Base-by-base conservation (phyloP, 2,113 vertebrate genomes). In the Choloepus hoffmanni region DNA sequence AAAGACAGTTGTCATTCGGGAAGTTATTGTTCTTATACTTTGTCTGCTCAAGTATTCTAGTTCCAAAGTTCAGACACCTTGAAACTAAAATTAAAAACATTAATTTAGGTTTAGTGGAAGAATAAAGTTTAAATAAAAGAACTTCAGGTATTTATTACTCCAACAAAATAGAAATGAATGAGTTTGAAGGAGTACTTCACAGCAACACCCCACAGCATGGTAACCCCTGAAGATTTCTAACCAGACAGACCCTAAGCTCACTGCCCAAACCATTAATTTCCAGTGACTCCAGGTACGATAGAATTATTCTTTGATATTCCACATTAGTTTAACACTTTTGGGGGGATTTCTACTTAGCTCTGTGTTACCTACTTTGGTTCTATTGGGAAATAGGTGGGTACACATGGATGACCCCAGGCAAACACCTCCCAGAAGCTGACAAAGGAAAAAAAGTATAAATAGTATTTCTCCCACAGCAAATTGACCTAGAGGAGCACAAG, bases 11-110 rank as follows among this genome's bases (percentile, higher is more conserved):
- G 43, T 45, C 43, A 45, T 63, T 55, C 33, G 77, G 68, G 45
- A 50, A 70, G 24, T 7, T 30, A 53, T 48, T n/a, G 6, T 33
- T 70, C 53, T 91, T 36, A 58, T 0, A 4, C 14, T 60, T 50
- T 50, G 40, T 67, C 58, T 77, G 67, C 45, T 77, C 78, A 62
- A 82, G 53, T 74, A 58, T 2, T 81, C n/a, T 83, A 53, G 40
- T 77, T 90, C 12, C 62, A 55, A 94, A 88, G 40, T 90, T n/a
- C 48, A 62, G 1, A 30, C 30, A 91, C 86, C 73, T 95, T 40
- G 77, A 63, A 93, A 82, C 36, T 76, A 53, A 45, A 63, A 45
- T 92, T 90, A 7, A 84, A 78, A 78, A 62, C 8, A 79, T 40
- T 68, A 70, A 85, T 60, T 77, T 70, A 63, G 26, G 33, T 65